These are phyloP conservation scores for Drosophila asahinai DNA, from an alignment of 1,140 invertebrate species.

Conservation along the genomic window DNA sequence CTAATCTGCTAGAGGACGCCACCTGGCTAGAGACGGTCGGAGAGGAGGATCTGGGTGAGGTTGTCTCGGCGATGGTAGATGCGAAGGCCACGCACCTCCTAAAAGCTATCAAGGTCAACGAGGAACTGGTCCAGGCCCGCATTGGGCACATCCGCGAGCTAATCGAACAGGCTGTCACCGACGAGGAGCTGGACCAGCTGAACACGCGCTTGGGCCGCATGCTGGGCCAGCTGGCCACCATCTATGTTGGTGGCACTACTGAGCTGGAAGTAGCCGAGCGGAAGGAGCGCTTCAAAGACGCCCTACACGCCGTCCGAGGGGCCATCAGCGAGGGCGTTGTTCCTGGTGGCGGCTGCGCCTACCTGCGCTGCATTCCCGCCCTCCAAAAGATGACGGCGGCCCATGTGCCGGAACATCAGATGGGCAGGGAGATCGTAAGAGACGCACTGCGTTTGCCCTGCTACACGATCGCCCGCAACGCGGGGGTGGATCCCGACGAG, in stretches of 20 bases:
- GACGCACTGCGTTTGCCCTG: constrained; percentile 90
- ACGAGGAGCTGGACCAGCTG: constrained; percentile 92
- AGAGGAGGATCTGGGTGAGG: constrained; percentile 87
- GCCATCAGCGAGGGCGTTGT: constrained; percentile 82
- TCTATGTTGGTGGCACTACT: constrained; percentile 71
- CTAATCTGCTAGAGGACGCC: constrained; percentile 80
- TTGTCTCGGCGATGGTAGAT: constrained; percentile 89
- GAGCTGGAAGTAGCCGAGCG: constrained; percentile 81
- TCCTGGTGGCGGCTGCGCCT: constrained; percentile 80
- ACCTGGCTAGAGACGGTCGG: constrained; percentile 86
- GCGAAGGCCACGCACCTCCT: constrained; percentile 86
- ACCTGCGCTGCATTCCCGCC: constrained; percentile 66
- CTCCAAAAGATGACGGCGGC: constrained; percentile 43
- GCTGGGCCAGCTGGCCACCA: constrained; percentile 88
- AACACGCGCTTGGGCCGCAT: constrained; percentile 91
- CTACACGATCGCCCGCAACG: constrained; percentile 95
- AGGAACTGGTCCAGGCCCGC: constrained; percentile 88
- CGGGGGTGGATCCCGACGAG: constrained; percentile 94
- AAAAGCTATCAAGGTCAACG: constrained; percentile 87
- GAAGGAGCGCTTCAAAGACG: constrained; percentile 81
- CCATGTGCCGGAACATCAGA: constrained; percentile 36
- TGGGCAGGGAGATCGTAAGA: constrained; percentile 89
- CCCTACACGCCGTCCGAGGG: constrained; percentile 71
- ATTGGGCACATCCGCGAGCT: constrained; percentile 89
- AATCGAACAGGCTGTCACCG: constrained; percentile 88